Evolutionary conservation across 2,113 vertebrate genomes (phyloP).

Genomic region (Paradisaea rubra): DNA sequence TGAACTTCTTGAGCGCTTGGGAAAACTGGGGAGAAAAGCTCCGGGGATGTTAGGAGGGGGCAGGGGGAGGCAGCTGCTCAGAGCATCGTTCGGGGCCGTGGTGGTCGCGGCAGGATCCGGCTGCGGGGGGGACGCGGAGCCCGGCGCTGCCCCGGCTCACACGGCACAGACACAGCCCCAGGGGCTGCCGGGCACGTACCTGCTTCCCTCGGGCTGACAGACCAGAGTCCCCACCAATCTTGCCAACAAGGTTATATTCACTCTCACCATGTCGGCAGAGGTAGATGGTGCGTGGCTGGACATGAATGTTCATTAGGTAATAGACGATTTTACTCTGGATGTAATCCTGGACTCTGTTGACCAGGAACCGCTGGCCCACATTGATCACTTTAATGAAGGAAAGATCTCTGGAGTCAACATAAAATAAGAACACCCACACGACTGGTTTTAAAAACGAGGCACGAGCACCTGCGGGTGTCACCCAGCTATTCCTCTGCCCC

Average conservation of each 20-base stretch:
- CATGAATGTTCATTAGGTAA: slow-evolving; percentile 98
- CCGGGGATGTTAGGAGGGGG: background rate
- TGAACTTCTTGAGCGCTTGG: slow-evolving; percentile 79
- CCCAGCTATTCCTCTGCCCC: background rate
- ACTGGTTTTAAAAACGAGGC: background rate
- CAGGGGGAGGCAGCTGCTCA: background rate
- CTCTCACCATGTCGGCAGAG: slow-evolving; percentile 95
- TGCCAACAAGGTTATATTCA: slow-evolving; percentile 83
- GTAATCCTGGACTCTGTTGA: slow-evolving; percentile 95
- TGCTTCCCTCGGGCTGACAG: slow-evolving; percentile 85
- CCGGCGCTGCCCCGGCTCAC: background rate
- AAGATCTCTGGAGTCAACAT: slow-evolving; percentile 75
- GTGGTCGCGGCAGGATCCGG: background rate
- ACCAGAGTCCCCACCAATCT: slow-evolving; percentile 90
- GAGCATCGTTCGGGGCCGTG: background rate
- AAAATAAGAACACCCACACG: background rate
- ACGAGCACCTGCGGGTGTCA: background rate
- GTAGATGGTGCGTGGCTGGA: slow-evolving; percentile 94
- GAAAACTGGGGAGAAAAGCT: slow-evolving; percentile 72
- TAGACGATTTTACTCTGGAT: slow-evolving; percentile 99
- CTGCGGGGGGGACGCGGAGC: background rate
- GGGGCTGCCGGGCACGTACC: slow-evolving; percentile 63
- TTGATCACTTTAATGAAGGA: slow-evolving; percentile 98
- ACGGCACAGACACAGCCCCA: background rate
- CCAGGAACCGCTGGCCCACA: slow-evolving; percentile 91